These are phyloP conservation scores for Poeciliopsis retropinna DNA, from an alignment of 2,113 vertebrate species.

Conservation along the genomic window DNA sequence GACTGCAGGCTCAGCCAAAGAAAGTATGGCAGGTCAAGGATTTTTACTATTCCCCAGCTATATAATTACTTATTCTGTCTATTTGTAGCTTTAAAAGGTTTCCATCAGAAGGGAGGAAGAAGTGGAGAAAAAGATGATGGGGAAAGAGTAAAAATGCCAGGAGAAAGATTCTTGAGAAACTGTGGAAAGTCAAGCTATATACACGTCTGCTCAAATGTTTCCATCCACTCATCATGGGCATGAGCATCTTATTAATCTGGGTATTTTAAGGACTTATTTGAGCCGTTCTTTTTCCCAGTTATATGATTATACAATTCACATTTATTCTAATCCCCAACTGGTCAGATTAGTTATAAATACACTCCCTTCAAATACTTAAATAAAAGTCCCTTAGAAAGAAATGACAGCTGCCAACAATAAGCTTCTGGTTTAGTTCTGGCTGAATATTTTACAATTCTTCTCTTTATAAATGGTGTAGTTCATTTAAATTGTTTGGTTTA, in stretches of 20 bases:
- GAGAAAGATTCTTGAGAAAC: not conserved
- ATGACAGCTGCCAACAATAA: not conserved
- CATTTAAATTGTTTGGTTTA: too few relatives aligned
- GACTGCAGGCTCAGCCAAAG: constrained; percentile 47
- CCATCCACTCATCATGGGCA: not conserved
- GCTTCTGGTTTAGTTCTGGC: too few relatives aligned
- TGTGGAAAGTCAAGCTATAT: not conserved
- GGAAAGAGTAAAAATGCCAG: not conserved
- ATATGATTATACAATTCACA: too few relatives aligned
- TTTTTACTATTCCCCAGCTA: constrained; percentile 39
- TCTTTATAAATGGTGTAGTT: too few relatives aligned
- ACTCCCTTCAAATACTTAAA: not conserved
- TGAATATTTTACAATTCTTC: too few relatives aligned
- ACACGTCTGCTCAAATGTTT: not conserved
- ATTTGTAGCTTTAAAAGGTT: constrained; percentile 63
- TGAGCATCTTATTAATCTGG: not conserved
- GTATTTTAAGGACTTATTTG: not conserved
- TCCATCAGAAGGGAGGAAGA: constrained; percentile 33
- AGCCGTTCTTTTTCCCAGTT: too few relatives aligned
- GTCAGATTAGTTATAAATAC: not conserved
- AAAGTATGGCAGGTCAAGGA: constrained; percentile 46
- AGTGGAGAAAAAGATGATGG: constrained; percentile 35
- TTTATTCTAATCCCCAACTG: too few relatives aligned
- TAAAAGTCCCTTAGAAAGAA: not conserved
- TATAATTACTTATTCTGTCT: constrained; percentile 41